phyloP scores from a whole-genome alignment of 2,113 vertebrate species.

The Candoia aspera region DNA sequence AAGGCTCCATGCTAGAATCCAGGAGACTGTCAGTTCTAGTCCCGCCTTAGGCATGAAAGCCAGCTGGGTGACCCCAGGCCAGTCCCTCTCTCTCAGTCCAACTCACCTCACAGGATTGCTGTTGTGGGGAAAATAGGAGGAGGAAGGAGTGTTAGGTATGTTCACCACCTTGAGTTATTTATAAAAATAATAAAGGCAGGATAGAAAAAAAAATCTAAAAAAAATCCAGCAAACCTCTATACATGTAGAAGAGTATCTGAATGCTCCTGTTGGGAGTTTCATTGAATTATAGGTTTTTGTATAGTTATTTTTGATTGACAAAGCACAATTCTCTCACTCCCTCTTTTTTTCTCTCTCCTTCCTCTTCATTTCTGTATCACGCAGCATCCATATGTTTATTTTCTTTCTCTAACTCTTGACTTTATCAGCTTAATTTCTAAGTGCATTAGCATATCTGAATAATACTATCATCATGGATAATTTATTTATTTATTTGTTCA shows the following conservation, averaged over 20 bases:
- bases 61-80: too few species aligned
- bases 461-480: background rate
- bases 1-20: too few species aligned
- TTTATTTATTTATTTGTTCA: background rate
- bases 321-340: background rate
- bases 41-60: too few species aligned
- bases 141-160: too few species aligned
- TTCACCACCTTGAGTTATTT: too few species aligned
- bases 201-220: too few species aligned
- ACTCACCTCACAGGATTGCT: too few species aligned
- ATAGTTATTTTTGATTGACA: background rate
- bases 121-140: too few species aligned
- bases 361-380: background rate
- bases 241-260: background rate
- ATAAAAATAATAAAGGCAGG: too few species aligned
- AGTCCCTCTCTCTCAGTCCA: too few species aligned
- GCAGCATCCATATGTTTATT: background rate
- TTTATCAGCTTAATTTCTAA: background rate
- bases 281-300: background rate
- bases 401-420: background rate
- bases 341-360: background rate
- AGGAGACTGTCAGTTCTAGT: too few species aligned
- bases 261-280: background rate
- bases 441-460: background rate
- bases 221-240: background rate